Evolutionary conservation across 2,113 vertebrate genomes (phyloP), one percentile per base, ranked within the genome.

Genomic region (Trochalopteron elliotii): DNA sequence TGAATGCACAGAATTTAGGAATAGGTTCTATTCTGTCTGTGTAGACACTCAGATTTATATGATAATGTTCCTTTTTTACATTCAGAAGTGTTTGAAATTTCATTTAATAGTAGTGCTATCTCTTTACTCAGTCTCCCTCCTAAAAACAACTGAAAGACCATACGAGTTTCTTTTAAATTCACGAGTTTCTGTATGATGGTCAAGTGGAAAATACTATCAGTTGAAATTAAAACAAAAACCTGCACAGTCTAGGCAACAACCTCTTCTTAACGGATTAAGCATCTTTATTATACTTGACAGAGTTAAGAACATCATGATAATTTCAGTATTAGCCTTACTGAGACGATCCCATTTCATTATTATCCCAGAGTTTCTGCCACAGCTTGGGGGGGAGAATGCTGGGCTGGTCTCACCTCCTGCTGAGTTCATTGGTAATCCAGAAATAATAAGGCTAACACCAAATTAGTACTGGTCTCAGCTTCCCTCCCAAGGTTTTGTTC

Each of bases 161-260:
- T 30, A 27, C 1, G 3, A 78, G 13, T 53, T 68, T 57, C 14
- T 89, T 86, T 75, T 16, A 71, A 90, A 71, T 92, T 83, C 49
- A 64, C 9, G 21, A 56, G 42, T 21, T 87, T 75, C 37, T 86
- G n/a, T 35, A 7, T 30, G 18, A 21, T 37, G 10, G 6, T 56
- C 37, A 83, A 83, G 68, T 57, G 15, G 13, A 61, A 91, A 82
- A 64, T 25, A 25, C 25, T 67, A 5, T 72, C 25, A 50, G 15
- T 20, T 47, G 37, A 93, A 79, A 84, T 63, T 8, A 75, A 93
- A 95, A 52, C 27, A 89, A 78, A 97, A 91, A 22, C n/a, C n/a
- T 71, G 44, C 37, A 20, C 18, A 49, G 44, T 67, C 44, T 55
- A 64, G 45, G 44, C 56, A 89, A 28, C 30, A 21, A 60, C 44